Base-by-base conservation (phyloP, 2,797 vertebrate genomes). In the Fistularia tabacaria region DNA sequence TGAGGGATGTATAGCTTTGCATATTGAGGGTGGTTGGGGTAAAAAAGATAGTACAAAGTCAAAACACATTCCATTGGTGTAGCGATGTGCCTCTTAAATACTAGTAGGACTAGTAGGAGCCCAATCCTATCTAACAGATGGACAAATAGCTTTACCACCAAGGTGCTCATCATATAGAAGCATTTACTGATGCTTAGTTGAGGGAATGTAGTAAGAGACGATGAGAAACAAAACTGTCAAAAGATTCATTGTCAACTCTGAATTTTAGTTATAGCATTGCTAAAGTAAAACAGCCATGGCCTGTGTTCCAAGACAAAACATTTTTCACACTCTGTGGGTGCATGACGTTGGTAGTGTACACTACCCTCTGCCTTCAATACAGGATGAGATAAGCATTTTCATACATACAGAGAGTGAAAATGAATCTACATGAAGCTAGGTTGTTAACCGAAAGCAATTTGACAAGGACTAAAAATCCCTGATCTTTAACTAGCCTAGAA, bases 171-270 rank as follows among this genome's bases (percentile, higher is more conserved):
- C 83, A 88, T 80, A 77, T 85, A 81, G 82, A 86, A 89, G 72
- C 80, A 81, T 69, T 88, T 85, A 85, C 6, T 66, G 65, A 76
- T 69, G 51, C 66, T 78, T 79, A 87, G 64, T 85, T 83, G 74
- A 71, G 57, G 52, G 69, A 39, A 64, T 61, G 61, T 53, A 49
- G 55, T 41, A 64, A 63, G 55, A 50, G 38, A 59, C 8, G 14
- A 48, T 40, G 65, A 14, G 11, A 51, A 25, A 25, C 25, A 25
- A 25, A 25, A 37, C 38, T 43, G 7, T 45, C 15, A 25, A 6
- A 52, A 57, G 9, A 11, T n/a, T 60, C 47, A 51, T 25, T 25
- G 25, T 25, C 2, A 25, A 25, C 25, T n/a, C n/a, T 25, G 25
- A 25, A 25, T 25, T 25, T 25, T 25, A 25, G 46, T 59, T 38